Evolutionary conservation across 37 sponge, comb jelly and placozoan species (phyloP).

Genomic region (Halichondria panicea): DNA sequence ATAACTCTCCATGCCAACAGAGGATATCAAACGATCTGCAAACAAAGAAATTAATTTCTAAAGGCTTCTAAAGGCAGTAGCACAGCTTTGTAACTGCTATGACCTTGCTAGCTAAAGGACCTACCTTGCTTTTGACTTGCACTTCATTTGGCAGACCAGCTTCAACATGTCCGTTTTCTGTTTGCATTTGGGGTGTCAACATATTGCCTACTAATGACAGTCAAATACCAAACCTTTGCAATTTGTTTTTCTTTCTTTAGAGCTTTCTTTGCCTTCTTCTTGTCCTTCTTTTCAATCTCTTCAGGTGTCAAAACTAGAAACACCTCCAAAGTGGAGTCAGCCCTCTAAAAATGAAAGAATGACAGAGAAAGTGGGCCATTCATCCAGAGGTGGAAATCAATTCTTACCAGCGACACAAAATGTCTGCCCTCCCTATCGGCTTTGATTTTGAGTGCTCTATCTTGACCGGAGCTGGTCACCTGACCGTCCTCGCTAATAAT

Average conservation of each 20-base stretch:
- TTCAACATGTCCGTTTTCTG: background rate
- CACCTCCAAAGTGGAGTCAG: conserved; percentile 54
- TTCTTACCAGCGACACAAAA: no score
- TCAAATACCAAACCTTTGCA: conserved; percentile 6
- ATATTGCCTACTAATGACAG: no score
- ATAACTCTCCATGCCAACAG: conserved; percentile 3
- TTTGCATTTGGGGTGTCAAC: background rate
- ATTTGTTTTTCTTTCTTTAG: conserved; percentile 15
- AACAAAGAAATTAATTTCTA: background rate
- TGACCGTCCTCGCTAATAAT: no score
- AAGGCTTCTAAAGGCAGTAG: background rate
- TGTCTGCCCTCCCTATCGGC: no score
- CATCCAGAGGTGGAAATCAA: no score
- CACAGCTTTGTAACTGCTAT: background rate
- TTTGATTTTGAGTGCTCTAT: no score
- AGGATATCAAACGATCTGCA: conserved; percentile 37
- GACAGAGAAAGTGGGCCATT: background rate
- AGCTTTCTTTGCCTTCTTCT: conserved; percentile 67
- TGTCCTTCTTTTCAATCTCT: conserved; percentile 53
- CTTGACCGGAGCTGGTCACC: no score
- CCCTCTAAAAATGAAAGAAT: conserved; percentile 13
- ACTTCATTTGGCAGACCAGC: conserved; percentile 9
- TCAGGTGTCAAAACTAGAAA: conserved; percentile 48
- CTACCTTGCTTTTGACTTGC: conserved; percentile 14
- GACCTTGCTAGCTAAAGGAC: no score